Evolutionary conservation across 1,140 invertebrate genomes (phyloP), one percentile per base, ranked within the genome.

Genomic region (Chelonus insularis): DNA sequence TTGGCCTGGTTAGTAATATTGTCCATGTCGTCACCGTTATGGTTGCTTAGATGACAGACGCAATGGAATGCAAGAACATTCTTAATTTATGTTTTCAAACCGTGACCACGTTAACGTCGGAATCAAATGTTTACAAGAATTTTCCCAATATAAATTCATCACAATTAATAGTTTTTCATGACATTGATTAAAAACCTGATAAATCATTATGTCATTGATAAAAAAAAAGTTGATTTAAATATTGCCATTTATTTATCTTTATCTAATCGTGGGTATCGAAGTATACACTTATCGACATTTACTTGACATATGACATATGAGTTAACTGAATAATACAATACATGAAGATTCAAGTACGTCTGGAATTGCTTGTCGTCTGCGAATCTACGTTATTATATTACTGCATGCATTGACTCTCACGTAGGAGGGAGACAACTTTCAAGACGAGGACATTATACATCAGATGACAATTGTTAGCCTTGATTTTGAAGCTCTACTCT

Each of bases 391-490:
- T 39, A 39, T n/a, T n/a, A 39, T 39, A 3, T 5, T 39, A 39
- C 37, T 5, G n/a, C 37, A 39, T 14, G 12, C 14, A 12, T 39
- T 39, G 7, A 39, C 37, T 39, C 37, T 39, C 37, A 39, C 37
- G 37, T 39, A 39, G 12, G 12, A 34, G n/a, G 16, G 18, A 18
- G 16, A 39, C 8, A 36, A 20, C 52, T 56, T 39, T 18, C 21
- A 32, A 21, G 47, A 34, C 57, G 47, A 60, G 57, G 57, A 25
- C 57, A 51, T 9, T 39, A 14, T 39, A 39, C 14, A 39, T 39
- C 11, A 14, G 21, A 60, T 59, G 57, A 59, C 57, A 59, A 59
- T 60, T 20, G 12, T 51, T 20, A n/a, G n/a, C 57, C 57, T 60
- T 60, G 47, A 60, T 52, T 25, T 50, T 23, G 29, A 51, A 25